A percentile compares a stretch with the other conserved stretches of the same genome.
Evolutionary conservation across 2,888 invertebrate genomes (phyloP).

Genomic region (Drosophila stalkeri): DNA sequence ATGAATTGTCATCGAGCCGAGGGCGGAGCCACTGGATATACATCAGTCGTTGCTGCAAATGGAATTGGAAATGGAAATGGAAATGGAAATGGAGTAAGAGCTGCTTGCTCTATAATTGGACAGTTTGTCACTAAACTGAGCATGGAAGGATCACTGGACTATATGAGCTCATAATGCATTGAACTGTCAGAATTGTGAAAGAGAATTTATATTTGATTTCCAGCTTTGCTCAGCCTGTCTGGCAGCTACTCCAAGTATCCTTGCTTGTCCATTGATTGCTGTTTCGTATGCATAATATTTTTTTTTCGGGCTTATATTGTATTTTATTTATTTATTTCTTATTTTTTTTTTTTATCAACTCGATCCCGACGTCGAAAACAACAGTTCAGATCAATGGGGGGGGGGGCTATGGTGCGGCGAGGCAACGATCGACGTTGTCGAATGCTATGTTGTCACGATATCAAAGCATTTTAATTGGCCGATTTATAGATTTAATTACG

Average conservation of each 20-base stretch:
- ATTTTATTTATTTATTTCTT: constrained; percentile 27
- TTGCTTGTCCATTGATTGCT: constrained; percentile 44
- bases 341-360: constrained; percentile 7
- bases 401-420: constrained; percentile 26
- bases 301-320: constrained; percentile 35
- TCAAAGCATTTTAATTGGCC: constrained; percentile 86
- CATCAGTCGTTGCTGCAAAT: constrained; percentile 21
- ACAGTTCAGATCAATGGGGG: constrained; percentile 30
- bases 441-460: constrained; percentile 85
- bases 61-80: no score
- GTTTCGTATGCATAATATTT: constrained; percentile 61
- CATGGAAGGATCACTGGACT: not conserved
- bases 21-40: constrained; percentile 60
- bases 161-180: not conserved
- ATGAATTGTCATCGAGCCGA: constrained; percentile 51
- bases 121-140: constrained; percentile 51
- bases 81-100: constrained; percentile 59
- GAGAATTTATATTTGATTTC: not conserved
- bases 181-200: not conserved
- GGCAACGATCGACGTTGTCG: constrained; percentile 75
- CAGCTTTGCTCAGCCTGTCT: not conserved
- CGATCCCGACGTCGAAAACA: constrained; percentile 30
- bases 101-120: constrained; percentile 77
- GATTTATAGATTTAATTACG: constrained; percentile 86
- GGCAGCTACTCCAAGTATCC: constrained; percentile 14